These are phyloP conservation scores for Trachelus stipa DNA, from an alignment of 2,888 invertebrate species.

Conservation along the genomic window DNA sequence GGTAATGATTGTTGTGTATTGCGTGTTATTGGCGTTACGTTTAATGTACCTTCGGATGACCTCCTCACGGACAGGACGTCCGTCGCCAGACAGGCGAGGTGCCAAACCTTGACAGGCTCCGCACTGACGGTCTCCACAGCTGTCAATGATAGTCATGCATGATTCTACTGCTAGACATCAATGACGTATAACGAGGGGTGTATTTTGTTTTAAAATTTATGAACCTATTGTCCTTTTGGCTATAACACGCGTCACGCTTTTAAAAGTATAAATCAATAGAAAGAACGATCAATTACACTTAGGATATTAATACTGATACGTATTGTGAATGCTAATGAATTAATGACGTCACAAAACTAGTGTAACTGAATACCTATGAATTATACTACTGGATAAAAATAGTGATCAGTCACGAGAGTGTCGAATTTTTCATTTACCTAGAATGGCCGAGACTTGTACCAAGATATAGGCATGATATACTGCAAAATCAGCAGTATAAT, in stretches of 20 bases:
- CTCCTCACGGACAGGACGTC: conserved; percentile 60
- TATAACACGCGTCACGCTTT: neutral
- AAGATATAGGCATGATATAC: neutral
- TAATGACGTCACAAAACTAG: neutral
- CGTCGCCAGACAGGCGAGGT: conserved; percentile 62
- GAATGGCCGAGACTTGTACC: neutral
- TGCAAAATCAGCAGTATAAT: neutral
- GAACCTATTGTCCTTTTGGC: neutral
- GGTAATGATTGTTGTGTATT: conserved; percentile 25
- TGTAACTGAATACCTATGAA: neutral
- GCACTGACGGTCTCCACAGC: conserved; percentile 62
- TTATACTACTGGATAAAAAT: neutral
- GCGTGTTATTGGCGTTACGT: conserved; percentile 39
- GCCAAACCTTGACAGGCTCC: conserved; percentile 63
- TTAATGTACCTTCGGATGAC: conserved; percentile 61
- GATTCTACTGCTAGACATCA: conserved; percentile 40
- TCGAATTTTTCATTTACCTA: neutral
- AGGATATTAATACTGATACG: neutral
- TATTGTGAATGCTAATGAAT: neutral
- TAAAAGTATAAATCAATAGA: neutral
- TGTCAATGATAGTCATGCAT: conserved; percentile 61
- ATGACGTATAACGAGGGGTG: neutral
- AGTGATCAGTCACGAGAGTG: neutral
- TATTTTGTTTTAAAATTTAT: neutral
- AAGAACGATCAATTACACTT: neutral